These are phyloP conservation scores for Excalfactoria chinensis DNA, from an alignment of 2,113 vertebrate species.

Conservation along the genomic window DNA sequence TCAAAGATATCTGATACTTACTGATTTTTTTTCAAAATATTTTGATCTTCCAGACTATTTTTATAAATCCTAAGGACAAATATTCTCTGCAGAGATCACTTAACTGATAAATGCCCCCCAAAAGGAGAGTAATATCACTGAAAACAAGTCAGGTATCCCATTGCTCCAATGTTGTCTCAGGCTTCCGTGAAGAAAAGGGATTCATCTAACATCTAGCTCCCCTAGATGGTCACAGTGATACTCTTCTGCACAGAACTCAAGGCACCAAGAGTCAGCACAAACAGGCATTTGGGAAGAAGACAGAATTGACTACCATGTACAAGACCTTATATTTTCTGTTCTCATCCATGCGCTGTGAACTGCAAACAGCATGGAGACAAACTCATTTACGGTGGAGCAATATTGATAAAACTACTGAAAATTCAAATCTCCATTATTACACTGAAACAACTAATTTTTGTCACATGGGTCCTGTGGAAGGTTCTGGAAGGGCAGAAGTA, in stretches of 20 bases:
- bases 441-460: not conserved
- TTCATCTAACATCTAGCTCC: not conserved
- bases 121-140: not conserved
- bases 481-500: not conserved
- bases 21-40: conserved; percentile 54
- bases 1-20: conserved; percentile 40
- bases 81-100: conserved; percentile 28
- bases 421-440: not conserved
- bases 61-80: conserved; percentile 40
- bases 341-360: not conserved
- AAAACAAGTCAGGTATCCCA: not conserved
- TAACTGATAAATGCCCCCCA: not conserved
- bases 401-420: not conserved
- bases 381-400: not conserved
- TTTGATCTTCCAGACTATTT: conserved; percentile 52
- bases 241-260: not conserved
- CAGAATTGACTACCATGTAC: not conserved
- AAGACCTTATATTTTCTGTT: not conserved
- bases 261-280: not conserved
- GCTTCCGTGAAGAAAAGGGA: not conserved
- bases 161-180: not conserved
- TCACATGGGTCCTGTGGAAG: not conserved
- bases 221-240: not conserved
- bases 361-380: not conserved
- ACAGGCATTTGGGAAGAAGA: not conserved